A percentile compares a stretch with the other conserved stretches of the same genome.
Conservation (phyloP, 2,797 vertebrate species). For the Apodemus agrarius region DNA sequence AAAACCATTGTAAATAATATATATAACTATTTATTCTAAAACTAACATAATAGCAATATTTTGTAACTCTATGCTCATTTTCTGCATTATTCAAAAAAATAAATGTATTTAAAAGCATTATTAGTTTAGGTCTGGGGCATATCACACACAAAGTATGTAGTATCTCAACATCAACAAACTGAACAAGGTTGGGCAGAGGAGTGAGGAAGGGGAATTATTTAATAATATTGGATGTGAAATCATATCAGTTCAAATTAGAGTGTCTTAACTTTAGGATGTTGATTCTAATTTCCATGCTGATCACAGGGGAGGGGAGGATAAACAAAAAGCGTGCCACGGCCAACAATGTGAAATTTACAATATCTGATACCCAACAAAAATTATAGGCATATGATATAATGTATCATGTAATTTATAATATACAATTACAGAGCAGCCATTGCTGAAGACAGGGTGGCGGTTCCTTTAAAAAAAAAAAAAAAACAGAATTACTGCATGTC, state of each 20-base stretch:
- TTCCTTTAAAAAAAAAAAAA: background rate
- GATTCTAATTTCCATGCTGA: background rate
- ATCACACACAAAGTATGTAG: background rate
- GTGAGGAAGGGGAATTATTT: background rate
- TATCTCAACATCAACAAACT: background rate
- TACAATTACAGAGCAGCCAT: background rate
- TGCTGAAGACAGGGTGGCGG: background rate
- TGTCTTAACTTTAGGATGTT: background rate
- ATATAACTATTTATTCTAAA: background rate
- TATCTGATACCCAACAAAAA: conserved; percentile 8
- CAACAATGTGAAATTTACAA: background rate
- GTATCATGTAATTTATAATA: background rate
- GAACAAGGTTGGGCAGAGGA: background rate
- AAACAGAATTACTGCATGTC: background rate
- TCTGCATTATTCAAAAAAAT: conserved; percentile 17
- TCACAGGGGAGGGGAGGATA: background rate
- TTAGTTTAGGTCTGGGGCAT: background rate
- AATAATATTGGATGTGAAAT: background rate
- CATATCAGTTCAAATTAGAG: background rate
- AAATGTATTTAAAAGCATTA: background rate
- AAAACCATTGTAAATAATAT: background rate
- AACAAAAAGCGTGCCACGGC: background rate
- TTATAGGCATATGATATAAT: background rate
- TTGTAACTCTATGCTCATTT: background rate
- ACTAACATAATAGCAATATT: background rate